Evolutionary conservation across 2,113 vertebrate genomes (phyloP).

Genomic region (Pagrus major): DNA sequence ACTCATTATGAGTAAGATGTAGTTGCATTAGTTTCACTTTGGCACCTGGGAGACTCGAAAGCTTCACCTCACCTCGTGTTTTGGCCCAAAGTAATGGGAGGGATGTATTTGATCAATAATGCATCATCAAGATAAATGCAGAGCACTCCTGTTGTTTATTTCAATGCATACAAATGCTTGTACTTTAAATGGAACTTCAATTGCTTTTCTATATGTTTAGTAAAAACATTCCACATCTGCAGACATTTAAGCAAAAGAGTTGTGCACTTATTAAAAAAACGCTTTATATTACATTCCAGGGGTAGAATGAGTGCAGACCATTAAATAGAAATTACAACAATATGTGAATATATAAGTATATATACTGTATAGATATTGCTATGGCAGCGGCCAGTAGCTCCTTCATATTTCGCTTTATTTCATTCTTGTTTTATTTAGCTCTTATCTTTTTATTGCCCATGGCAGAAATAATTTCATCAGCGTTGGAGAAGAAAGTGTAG

Average conservation of each 20-base stretch:
- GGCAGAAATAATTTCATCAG: too few relatives aligned
- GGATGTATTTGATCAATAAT: constrained; percentile 60
- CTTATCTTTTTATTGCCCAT: too few relatives aligned
- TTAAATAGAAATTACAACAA: background rate
- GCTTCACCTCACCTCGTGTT: constrained; percentile 49
- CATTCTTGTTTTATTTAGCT: too few relatives aligned
- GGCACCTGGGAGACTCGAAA: constrained; percentile 34
- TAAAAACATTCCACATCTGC: background rate
- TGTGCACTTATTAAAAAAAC: background rate
- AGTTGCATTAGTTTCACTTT: constrained; percentile 59
- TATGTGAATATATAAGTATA: too few relatives aligned
- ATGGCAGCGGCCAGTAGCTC: too few relatives aligned
- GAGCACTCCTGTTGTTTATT: constrained; percentile 41
- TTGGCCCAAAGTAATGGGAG: constrained; percentile 41
- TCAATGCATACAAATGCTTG: constrained; percentile 27
- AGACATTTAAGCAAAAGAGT: background rate
- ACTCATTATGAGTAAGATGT: constrained; percentile 63
- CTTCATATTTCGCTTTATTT: too few relatives aligned
- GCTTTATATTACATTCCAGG: too few relatives aligned
- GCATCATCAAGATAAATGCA: constrained; percentile 44
- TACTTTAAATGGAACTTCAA: constrained; percentile 35
- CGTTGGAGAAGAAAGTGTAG: too few relatives aligned
- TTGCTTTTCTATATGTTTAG: background rate
- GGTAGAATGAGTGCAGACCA: too few relatives aligned
- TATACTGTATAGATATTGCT: too few relatives aligned